A percentile compares a stretch with the other conserved stretches of the same genome.
Conservation (phyloP, 2,113 vertebrate genomes). For the Pelobates fuscus region DNA sequence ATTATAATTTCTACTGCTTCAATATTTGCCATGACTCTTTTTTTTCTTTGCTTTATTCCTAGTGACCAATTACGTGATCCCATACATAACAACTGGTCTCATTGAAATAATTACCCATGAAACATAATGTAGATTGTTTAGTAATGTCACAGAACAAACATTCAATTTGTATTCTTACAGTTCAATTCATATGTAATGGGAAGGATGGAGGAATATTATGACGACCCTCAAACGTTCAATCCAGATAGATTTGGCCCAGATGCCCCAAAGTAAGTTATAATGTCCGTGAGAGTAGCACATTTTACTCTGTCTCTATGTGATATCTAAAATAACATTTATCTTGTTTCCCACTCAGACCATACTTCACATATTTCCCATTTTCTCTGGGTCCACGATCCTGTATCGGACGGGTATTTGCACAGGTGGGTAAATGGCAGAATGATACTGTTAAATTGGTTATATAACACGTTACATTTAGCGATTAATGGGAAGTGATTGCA, state of each 20-base stretch:
- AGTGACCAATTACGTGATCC: no score
- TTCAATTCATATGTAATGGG: conserved; percentile 74
- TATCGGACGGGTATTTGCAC: conserved; percentile 84
- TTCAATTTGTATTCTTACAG: conserved; percentile 57
- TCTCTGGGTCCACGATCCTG: conserved; percentile 85
- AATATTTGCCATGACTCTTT: no score
- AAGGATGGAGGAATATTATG: conserved; percentile 83
- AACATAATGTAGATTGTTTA: no score
- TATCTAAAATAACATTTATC: neutral
- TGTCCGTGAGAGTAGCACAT: neutral
- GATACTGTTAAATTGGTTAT: no score
- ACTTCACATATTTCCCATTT: conserved; percentile 83
- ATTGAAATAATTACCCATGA: no score
- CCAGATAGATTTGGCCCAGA: conserved; percentile 86
- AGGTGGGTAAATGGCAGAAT: conserved; percentile 71
- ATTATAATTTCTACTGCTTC: no score
- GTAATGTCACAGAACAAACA: no score
- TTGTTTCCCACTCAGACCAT: conserved; percentile 61
- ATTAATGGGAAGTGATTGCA: no score
- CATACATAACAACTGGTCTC: no score
- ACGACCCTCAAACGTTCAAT: conserved; percentile 84
- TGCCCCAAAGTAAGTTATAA: conserved; percentile 78
- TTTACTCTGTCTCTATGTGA: neutral
- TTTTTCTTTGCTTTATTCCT: no score
- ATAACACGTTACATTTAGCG: no score